A percentile compares a stretch with the other conserved stretches of the same genome.
Conservation (phyloP, 2,113 vertebrate species). For the Zosterops japonicus region DNA sequence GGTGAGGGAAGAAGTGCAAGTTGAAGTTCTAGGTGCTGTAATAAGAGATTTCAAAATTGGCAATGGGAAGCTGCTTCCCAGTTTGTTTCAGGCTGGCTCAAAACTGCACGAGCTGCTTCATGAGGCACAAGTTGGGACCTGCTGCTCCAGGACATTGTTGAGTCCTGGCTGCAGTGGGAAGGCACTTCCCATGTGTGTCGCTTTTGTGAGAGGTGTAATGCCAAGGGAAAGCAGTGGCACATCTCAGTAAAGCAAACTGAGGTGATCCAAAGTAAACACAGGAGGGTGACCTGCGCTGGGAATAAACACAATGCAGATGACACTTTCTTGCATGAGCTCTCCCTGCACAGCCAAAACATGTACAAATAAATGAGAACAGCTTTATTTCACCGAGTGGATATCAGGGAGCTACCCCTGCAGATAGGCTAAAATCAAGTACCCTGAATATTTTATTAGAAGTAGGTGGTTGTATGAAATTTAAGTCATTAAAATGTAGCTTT, state of each 20-base stretch:
- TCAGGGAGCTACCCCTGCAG: background rate
- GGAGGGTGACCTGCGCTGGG: background rate
- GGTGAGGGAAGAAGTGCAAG: background rate
- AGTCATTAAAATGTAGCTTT: background rate
- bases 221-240: background rate
- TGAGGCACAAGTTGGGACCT: background rate
- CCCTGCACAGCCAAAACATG: background rate
- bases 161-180: background rate
- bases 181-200: background rate
- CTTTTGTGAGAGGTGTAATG: background rate
- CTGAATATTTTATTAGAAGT: background rate
- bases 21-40: background rate
- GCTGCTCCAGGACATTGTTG: fast-evolving
- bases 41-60: background rate
- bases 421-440: background rate
- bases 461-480: background rate
- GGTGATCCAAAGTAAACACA: background rate
- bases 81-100: background rate
- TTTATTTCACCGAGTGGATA: background rate
- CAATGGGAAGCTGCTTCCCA: background rate
- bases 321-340: background rate
- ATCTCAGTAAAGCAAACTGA: background rate
- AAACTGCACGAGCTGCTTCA: background rate
- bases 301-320: background rate
- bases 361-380: background rate